phyloP scores from a whole-genome alignment of 2,113 vertebrate species.

The Plestiodon gilberti region DNA sequence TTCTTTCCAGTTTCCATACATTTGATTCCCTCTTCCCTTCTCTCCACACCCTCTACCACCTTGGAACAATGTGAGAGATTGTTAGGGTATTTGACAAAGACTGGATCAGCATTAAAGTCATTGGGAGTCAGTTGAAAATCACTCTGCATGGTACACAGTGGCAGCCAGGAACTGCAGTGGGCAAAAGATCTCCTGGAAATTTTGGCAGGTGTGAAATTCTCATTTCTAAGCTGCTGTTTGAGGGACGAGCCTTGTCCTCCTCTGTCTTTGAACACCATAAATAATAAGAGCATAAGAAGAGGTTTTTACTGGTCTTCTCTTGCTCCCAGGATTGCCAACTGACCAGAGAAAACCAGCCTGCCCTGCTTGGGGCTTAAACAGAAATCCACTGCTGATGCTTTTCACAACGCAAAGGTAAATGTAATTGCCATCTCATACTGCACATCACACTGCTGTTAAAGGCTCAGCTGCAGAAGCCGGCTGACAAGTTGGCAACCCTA shows the following conservation, averaged over 20 bases:
- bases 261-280: too few relatives aligned
- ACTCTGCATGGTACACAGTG: too few relatives aligned
- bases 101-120: background rate
- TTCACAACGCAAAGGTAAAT: background rate
- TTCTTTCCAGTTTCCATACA: conserved; percentile 12
- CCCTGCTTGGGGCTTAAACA: background rate
- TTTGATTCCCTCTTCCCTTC: conserved; percentile 28
- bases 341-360: background rate
- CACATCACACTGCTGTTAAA: background rate
- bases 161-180: background rate
- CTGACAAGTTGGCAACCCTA: too few relatives aligned
- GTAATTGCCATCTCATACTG: background rate
- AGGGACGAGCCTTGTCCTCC: too few relatives aligned
- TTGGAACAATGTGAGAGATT: background rate
- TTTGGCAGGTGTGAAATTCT: background rate
- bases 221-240: too few relatives aligned
- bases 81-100: conserved; percentile 4
- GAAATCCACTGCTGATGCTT: background rate
- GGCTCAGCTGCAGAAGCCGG: background rate
- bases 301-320: background rate
- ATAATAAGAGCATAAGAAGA: too few relatives aligned
- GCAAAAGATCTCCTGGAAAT: too few relatives aligned
- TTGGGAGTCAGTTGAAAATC: background rate
- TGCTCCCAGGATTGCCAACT: background rate
- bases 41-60: background rate